These are phyloP conservation scores for Teinopalpus imperialis DNA, from an alignment of 2,888 invertebrate species.

Conservation along the genomic window DNA sequence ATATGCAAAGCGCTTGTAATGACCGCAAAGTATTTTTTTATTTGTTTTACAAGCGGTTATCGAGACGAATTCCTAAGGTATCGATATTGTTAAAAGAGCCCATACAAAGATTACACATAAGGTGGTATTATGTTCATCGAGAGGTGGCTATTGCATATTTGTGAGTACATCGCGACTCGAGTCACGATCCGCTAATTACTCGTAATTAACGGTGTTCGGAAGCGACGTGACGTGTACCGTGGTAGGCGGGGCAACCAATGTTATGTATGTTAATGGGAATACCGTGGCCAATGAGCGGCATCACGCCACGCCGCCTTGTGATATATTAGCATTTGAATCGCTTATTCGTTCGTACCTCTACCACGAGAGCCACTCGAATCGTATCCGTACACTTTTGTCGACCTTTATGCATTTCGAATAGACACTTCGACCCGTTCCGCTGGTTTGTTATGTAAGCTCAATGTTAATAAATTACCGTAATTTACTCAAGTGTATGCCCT, in stretches of 20 bases:
- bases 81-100: slow-evolving; percentile 4
- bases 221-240: slow-evolving; percentile 61
- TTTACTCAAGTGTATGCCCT: slow-evolving; percentile 45
- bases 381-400: slow-evolving; percentile 50
- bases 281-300: slow-evolving; percentile 71
- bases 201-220: slow-evolving; percentile 72
- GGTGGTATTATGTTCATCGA: slow-evolving; percentile 15
- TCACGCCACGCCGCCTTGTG: slow-evolving; percentile 71
- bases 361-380: slow-evolving; percentile 44
- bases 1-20: not conserved
- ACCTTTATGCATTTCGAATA: slow-evolving; percentile 61
- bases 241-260: slow-evolving; percentile 66
- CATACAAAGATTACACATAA: slow-evolving; percentile 11
- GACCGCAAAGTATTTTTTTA: not conserved
- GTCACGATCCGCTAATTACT: slow-evolving; percentile 72
- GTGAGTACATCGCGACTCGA: slow-evolving; percentile 48
- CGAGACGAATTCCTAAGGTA: not conserved
- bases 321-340: slow-evolving; percentile 81
- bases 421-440: slow-evolving; percentile 50
- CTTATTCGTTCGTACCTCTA: slow-evolving; percentile 63
- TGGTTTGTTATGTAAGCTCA: slow-evolving; percentile 58
- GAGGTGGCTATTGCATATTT: slow-evolving; percentile 28
- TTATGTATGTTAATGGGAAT: slow-evolving; percentile 76
- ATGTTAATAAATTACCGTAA: slow-evolving; percentile 56
- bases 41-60: slow-evolving; percentile 2